These are phyloP conservation scores for Staurois parvus DNA, from an alignment of 2,797 vertebrate species.

Conservation along the genomic window DNA sequence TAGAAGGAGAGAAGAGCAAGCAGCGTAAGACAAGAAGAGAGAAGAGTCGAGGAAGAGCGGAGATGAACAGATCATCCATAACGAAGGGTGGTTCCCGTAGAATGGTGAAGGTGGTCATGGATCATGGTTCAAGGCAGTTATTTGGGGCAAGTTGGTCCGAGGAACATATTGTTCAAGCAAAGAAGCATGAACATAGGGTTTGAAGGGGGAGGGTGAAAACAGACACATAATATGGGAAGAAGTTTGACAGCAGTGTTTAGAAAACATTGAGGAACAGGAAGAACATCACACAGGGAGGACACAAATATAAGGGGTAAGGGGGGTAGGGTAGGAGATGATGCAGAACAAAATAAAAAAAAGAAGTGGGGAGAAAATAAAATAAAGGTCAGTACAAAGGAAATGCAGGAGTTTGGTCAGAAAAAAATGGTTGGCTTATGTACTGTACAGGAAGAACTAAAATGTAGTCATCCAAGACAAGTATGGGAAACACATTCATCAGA, in stretches of 20 bases:
- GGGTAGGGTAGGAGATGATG: slow-evolving; percentile 70
- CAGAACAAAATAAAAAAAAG: slow-evolving; percentile 84
- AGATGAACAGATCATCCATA: slow-evolving; percentile 99
- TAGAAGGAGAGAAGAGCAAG: slow-evolving; percentile 99
- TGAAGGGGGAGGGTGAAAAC: slow-evolving; percentile 74
- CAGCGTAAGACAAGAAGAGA: slow-evolving; percentile 99
- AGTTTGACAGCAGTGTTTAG: slow-evolving; percentile 76
- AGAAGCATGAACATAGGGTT: slow-evolving; percentile 83
- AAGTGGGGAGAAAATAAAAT: slow-evolving; percentile 93
- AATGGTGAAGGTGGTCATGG: slow-evolving; percentile 99
- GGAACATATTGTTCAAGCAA: slow-evolving; percentile 90
- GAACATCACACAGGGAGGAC: slow-evolving; percentile 75
- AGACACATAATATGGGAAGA: slow-evolving; percentile 75
- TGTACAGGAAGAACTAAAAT: slow-evolving; percentile 94
- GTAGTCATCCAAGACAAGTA: slow-evolving; percentile 93
- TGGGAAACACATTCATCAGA: slow-evolving; percentile 89
- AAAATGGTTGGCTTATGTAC: slow-evolving; percentile 96
- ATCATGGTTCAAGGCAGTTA: slow-evolving; percentile 95
- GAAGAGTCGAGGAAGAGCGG: slow-evolving; percentile 98
- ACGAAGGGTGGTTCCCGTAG: slow-evolving; percentile 97
- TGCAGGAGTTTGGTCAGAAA: slow-evolving; percentile 99
- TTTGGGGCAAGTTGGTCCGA: slow-evolving; percentile 91
- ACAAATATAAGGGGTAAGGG: slow-evolving; percentile 76
- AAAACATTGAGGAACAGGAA: slow-evolving; percentile 81
- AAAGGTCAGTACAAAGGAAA: slow-evolving; percentile 99